Evolutionary conservation across 2,797 vertebrate genomes (phyloP).

Genomic region (Fistularia tabacaria): DNA sequence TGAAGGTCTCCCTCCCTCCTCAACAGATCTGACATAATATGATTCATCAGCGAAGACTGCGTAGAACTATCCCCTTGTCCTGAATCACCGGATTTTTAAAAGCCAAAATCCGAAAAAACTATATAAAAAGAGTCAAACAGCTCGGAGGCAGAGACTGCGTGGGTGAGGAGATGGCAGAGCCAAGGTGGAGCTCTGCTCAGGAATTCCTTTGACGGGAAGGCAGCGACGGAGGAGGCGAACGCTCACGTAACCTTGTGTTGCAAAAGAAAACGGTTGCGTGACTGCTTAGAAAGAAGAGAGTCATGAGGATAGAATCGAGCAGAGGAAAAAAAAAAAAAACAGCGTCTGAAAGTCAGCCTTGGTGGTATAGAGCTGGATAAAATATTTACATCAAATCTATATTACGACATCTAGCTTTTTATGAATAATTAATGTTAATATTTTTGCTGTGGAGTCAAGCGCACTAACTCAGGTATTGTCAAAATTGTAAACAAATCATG

Average conservation of each 20-base stretch:
- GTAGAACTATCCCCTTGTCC: neutral
- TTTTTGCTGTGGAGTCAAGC: conserved; percentile 1
- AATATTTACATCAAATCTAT: conserved; percentile 31
- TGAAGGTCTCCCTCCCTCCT: neutral
- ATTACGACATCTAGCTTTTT: conserved; percentile 3
- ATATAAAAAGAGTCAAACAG: conserved; percentile 27
- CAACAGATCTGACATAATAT: neutral
- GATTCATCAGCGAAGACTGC: conserved; percentile 16
- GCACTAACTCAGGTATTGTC: neutral
- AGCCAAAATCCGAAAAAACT: conserved; percentile 15
- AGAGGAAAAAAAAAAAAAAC: neutral
- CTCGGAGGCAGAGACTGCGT: conserved; percentile 47
- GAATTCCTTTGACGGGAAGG: conserved; percentile 55
- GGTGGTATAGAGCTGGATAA: conserved; percentile 18
- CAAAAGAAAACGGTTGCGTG: conserved; percentile 12
- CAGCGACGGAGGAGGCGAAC: conserved; percentile 36
- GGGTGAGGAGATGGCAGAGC: conserved; percentile 40
- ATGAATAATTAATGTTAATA: conserved; percentile 31
- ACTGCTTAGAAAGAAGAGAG: conserved; percentile 19
- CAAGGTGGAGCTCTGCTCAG: conserved; percentile 37
- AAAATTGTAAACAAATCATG: conserved; percentile 8
- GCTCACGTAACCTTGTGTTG: conserved; percentile 14
- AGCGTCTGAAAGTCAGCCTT: conserved; percentile 10
- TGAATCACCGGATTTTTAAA: conserved; percentile 8
- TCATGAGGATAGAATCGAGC: conserved; percentile 6